Evolutionary conservation across 2,113 vertebrate genomes (phyloP).

Genomic region (Sinocyclocheilus anophthalmus): DNA sequence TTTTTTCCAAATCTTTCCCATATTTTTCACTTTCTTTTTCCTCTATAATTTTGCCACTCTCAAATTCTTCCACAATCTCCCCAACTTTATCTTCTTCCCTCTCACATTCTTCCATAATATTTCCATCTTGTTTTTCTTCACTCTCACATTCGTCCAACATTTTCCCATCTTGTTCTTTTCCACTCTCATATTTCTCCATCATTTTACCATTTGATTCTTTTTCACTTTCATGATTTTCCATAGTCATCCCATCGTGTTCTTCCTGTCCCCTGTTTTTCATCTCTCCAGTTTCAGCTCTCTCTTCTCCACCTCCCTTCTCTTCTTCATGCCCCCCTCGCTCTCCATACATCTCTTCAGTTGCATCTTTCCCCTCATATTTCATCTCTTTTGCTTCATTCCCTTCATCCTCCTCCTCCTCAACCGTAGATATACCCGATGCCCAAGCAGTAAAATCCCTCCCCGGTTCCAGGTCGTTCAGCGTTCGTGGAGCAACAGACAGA

Average conservation of each 20-base stretch:
- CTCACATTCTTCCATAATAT: rapidly evolving
- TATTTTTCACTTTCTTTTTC: not conserved
- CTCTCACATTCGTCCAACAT: not conserved
- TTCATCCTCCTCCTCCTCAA: constrained; percentile 31
- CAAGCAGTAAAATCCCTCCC: constrained; percentile 21
- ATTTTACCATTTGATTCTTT: not conserved
- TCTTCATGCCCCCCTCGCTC: not conserved
- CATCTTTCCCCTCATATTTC: not conserved
- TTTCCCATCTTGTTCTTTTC: not conserved
- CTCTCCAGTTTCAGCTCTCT: no score
- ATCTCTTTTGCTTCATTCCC: not conserved
- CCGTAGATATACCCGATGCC: constrained; percentile 13
- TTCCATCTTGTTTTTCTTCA: not conserved
- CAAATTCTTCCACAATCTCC: not conserved
- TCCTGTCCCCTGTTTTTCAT: not conserved
- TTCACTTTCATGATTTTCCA: not conserved
- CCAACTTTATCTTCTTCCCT: not conserved
- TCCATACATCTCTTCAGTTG: not conserved
- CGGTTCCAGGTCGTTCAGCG: constrained; percentile 24
- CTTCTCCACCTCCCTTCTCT: not conserved
- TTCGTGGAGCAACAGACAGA: not conserved
- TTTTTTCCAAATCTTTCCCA: not conserved
- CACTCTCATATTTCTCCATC: not conserved
- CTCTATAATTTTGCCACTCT: not conserved
- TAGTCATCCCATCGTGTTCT: not conserved